These are phyloP conservation scores for Berghia stephanieae DNA, from an alignment of 1,140 invertebrate genomes.

Conservation along the genomic window DNA sequence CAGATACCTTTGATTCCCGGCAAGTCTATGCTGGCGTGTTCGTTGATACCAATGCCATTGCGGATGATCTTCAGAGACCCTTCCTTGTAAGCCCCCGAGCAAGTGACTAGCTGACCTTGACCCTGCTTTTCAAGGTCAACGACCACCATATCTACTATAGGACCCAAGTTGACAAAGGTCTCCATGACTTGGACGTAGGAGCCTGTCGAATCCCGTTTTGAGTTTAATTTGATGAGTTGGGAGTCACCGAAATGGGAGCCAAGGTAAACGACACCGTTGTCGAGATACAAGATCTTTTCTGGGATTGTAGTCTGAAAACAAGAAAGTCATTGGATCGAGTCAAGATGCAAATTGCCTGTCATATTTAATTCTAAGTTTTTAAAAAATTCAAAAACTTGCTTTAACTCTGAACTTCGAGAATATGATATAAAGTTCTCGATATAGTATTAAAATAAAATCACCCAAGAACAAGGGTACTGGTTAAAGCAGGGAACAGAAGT, in stretches of 20 bases:
- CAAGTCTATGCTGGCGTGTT: constrained; percentile 96
- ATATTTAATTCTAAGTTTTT: too few relatives aligned
- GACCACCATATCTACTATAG: constrained; percentile 97
- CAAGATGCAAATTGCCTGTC: too few relatives aligned
- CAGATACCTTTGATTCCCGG: constrained; percentile 96
- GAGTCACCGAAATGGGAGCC: constrained; percentile 97
- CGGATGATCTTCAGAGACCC: constrained; percentile 96
- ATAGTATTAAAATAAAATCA: too few relatives aligned
- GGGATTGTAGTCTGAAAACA: constrained; percentile 93
- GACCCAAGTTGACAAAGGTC: constrained; percentile 95
- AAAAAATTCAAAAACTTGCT: too few relatives aligned
- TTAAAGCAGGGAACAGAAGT: too few relatives aligned
- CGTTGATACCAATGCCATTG: constrained; percentile 97
- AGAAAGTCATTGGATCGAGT: too few relatives aligned
- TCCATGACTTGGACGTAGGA: constrained; percentile 95
- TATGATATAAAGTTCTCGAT: too few relatives aligned
- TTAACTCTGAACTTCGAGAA: too few relatives aligned
- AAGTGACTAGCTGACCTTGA: constrained; percentile 96
- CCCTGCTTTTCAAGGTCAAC: constrained; percentile 93
- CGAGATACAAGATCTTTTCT: constrained; percentile 98
- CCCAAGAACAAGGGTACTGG: too few relatives aligned
- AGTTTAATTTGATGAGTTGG: constrained; percentile 91
- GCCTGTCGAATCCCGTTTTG: constrained; percentile 83
- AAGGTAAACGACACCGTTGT: constrained; percentile 98
- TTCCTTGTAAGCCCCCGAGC: constrained; percentile 96